phyloP scores from a whole-genome alignment of 2,113 vertebrate species.

The Spizaetus ornatus region DNA sequence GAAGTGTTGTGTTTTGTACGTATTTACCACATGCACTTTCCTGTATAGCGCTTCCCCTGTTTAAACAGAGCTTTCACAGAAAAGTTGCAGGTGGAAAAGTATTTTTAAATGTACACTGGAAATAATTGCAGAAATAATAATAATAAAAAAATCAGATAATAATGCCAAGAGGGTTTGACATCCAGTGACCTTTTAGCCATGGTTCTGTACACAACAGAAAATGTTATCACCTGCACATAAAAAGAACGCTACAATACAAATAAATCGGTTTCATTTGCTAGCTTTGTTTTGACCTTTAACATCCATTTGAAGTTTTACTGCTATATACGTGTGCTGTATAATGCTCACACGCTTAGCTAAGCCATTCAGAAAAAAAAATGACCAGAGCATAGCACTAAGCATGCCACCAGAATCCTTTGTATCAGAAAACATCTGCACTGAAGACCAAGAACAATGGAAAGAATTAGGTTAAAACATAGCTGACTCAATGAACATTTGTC shows the following conservation, averaged over 20 bases:
- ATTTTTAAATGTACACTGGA: neutral
- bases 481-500: neutral
- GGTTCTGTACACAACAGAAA: neutral
- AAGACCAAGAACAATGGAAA: neutral
- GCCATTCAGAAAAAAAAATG: neutral
- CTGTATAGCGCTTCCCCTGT: neutral
- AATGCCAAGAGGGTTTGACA: neutral
- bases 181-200: neutral
- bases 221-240: neutral
- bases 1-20: neutral
- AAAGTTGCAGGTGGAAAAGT: neutral
- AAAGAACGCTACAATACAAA: neutral
- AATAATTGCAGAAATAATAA: neutral
- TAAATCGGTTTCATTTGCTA: neutral
- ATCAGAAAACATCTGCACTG: neutral
- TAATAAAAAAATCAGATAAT: neutral
- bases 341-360: neutral
- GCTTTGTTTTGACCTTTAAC: neutral
- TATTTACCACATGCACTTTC: neutral
- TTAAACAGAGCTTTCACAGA: neutral
- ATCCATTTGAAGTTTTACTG: neutral
- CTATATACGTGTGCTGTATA: neutral
- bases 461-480: neutral
- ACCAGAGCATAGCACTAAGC: neutral
- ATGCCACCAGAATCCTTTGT: neutral